A percentile compares a stretch with the other conserved stretches of the same genome.
These are phyloP conservation scores for Phoxinus phoxinus DNA, from an alignment of 2,113 vertebrate species.

Conservation along the genomic window DNA sequence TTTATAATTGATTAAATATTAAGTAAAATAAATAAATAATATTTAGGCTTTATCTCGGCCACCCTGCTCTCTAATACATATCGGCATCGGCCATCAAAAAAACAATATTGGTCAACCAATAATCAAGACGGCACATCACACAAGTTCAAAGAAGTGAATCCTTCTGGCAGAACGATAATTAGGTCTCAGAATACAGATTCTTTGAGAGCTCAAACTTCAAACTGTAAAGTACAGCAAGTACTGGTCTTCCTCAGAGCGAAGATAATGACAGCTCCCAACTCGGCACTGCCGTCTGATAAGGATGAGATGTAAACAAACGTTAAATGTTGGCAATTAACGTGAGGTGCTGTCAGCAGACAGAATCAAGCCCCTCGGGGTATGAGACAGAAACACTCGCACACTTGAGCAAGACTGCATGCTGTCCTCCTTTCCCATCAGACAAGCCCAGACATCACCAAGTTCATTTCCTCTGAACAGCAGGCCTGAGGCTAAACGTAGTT, in stretches of 20 bases:
- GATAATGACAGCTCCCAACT: slow-evolving; percentile 9
- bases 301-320: slow-evolving; percentile 21
- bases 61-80: no score
- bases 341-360: slow-evolving; percentile 17
- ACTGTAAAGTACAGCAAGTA: not conserved
- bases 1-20: no score
- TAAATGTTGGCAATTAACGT: slow-evolving; percentile 17
- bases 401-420: not conserved
- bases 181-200: not conserved
- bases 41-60: no score
- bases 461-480: not conserved
- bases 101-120: no score
- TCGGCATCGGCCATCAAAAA: no score
- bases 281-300: not conserved
- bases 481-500: not conserved
- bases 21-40: no score
- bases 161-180: not conserved
- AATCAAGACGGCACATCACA: not conserved
- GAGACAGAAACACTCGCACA: not conserved
- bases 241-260: slow-evolving; percentile 21
- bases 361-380: not conserved
- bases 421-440: not conserved
- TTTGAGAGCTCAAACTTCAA: not conserved
- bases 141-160: not conserved
- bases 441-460: not conserved